Conservation (phyloP, 2,113 vertebrate species). For the zebrafish (Danio rerio) region DNA sequence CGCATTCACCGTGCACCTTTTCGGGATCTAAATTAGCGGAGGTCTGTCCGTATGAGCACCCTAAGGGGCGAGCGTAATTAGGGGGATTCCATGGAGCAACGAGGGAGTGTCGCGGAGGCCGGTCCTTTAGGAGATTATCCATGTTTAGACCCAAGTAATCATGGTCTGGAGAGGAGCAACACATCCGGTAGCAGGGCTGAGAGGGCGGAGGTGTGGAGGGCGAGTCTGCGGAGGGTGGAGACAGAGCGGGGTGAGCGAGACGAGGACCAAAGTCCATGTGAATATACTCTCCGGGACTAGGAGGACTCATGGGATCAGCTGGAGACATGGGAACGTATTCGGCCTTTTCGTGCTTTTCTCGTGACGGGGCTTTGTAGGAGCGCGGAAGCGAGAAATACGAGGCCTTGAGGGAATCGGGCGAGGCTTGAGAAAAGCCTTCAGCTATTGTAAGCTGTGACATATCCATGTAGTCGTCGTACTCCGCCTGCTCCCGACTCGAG, state of each 20-base stretch:
- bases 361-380: slow-evolving; percentile 76
- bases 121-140: slow-evolving; percentile 67
- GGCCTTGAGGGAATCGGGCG: slow-evolving; percentile 69
- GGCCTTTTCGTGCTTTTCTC: slow-evolving; percentile 66
- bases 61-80: slow-evolving; percentile 65
- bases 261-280: slow-evolving; percentile 86
- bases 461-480: slow-evolving; percentile 87
- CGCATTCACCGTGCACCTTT: slow-evolving; percentile 11
- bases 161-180: slow-evolving; percentile 81
- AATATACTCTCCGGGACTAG: slow-evolving; percentile 92
- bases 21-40: slow-evolving; percentile 44
- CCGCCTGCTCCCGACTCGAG: slow-evolving; percentile 58
- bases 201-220: slow-evolving; percentile 67
- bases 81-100: slow-evolving; percentile 74
- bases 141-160: slow-evolving; percentile 80
- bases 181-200: slow-evolving; percentile 74
- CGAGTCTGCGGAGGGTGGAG: slow-evolving; percentile 70
- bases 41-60: slow-evolving; percentile 60
- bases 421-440: slow-evolving; percentile 70
- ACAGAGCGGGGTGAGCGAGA: slow-evolving; percentile 70
- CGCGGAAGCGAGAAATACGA: slow-evolving; percentile 81
- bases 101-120: slow-evolving; percentile 64
- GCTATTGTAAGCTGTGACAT: slow-evolving; percentile 86
- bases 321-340: slow-evolving; percentile 82
- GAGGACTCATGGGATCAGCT: slow-evolving; percentile 67